Evolutionary conservation across 2,888 invertebrate genomes (phyloP), one percentile per base, ranked within the genome.

Genomic region (Lypha dubia): DNA sequence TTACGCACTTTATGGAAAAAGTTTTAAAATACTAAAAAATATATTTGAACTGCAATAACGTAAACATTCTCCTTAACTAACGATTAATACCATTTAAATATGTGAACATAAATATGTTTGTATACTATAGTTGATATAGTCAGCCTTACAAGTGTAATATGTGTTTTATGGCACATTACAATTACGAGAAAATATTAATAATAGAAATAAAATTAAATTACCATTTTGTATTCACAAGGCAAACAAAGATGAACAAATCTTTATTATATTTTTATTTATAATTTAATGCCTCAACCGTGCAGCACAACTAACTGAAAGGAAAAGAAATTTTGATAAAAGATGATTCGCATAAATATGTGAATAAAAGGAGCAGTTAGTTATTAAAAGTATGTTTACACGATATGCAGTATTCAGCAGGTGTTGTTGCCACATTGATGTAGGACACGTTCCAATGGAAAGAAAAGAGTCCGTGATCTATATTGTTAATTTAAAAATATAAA

Each of bases 191-290:
- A 70, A 70, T 77, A 68, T 75, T 75, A 63, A 53, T 63, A 75
- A 44, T 41, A 51, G 11, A 7, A 24, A 35, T 35, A 51, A 68
- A 17, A 41, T 51, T 13, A 41, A 38, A 62, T 44, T 4, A 53
- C 22, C 22, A 71, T 62, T 79, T 17, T 46, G 62, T 41, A 68
- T 68, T 60, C 62, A 84, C 8, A 76, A 76, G 11, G 46, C 73
- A 77, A 62, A 77, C 56, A 77, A 73, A 73, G 71, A 73, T 56
- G 58, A 73, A 84, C 82, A 84, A 86, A 86, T 82, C 82, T 79
- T 86, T 86, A 82, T 84, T 84, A 76, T 75, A 84, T 75, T 86
- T 86, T 84, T 76, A 83, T 82, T 82, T 84, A 79, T 73, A 86
- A 86, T 84, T 86, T 84, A 79, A 84, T 86, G 82, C 81, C 22